Evolutionary conservation across 2,888 invertebrate species (phyloP).

Genomic region (Artemia sinica): DNA sequence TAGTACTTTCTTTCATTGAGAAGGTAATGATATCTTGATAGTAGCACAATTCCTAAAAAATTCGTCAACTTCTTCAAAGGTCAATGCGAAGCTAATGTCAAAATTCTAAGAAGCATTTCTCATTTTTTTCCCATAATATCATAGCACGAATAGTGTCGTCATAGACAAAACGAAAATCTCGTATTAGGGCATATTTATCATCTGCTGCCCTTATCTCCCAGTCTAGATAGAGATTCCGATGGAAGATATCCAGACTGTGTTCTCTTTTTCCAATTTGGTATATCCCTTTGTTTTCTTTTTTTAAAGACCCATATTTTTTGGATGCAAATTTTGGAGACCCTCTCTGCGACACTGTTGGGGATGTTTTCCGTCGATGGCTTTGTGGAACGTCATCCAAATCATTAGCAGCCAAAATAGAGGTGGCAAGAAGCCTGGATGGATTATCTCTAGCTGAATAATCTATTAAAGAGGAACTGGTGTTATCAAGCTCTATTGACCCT

Average conservation of each 20-base stretch:
- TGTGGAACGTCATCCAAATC: no score
- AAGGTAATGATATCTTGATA: slow-evolving; percentile 5
- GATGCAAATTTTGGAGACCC: no score
- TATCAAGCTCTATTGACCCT: slow-evolving; percentile 7
- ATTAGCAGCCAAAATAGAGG: not conserved
- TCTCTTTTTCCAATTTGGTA: slow-evolving; percentile 9
- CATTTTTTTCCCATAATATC: not conserved
- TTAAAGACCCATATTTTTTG: no score
- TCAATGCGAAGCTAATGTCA: not conserved
- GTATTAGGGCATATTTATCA: not conserved
- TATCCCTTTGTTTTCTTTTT: not conserved
- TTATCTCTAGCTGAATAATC: not conserved
- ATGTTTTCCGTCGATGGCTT: no score
- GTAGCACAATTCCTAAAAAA: no score
- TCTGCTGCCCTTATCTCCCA: not conserved
- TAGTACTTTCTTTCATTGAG: slow-evolving; percentile 1
- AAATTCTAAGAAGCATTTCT: not conserved
- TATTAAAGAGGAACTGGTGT: not conserved
- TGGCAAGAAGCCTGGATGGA: slow-evolving; percentile 3
- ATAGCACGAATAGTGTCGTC: slow-evolving; percentile 2
- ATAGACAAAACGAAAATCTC: not conserved
- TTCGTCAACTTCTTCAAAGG: not conserved
- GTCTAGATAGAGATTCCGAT: not conserved
- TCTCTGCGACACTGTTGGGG: no score
- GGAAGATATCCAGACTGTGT: slow-evolving; percentile 3